Evolutionary conservation across 1,140 invertebrate genomes (phyloP).

Genomic region (Carposina sasakii): DNA sequence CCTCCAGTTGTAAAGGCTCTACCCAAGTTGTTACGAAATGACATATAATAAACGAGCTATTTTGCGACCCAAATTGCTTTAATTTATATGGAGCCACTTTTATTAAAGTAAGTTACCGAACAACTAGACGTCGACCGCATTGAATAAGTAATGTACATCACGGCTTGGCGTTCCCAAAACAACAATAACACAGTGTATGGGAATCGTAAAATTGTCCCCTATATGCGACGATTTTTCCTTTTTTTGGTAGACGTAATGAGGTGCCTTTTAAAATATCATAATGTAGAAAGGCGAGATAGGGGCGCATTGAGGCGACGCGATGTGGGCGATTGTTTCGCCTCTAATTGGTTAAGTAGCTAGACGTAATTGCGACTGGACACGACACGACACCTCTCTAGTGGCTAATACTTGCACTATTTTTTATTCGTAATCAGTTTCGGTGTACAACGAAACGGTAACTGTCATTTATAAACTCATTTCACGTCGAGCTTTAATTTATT

Average conservation of each 20-base stretch:
- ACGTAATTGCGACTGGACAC: slow-evolving; percentile 58
- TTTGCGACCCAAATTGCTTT: slow-evolving; percentile 31
- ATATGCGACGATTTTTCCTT: slow-evolving; percentile 50
- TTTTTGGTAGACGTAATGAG: slow-evolving; percentile 59
- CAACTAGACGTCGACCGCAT: slow-evolving; percentile 20
- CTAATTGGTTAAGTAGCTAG: slow-evolving; percentile 66
- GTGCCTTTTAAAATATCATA: slow-evolving; percentile 59
- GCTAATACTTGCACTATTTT: too few species aligned
- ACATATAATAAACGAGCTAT: slow-evolving; percentile 29
- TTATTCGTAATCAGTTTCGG: too few species aligned
- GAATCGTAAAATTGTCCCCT: slow-evolving; percentile 64
- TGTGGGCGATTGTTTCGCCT: slow-evolving; percentile 67
- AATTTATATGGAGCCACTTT: slow-evolving; percentile 31
- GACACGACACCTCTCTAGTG: slow-evolving; percentile 29
- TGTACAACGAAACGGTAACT: too few species aligned
- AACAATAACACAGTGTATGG: slow-evolving; percentile 49
- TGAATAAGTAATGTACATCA: slow-evolving; percentile 48
- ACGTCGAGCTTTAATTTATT: too few species aligned
- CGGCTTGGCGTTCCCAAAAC: slow-evolving; percentile 40
- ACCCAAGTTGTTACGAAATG: too few species aligned
- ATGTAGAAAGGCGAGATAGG: slow-evolving; percentile 53
- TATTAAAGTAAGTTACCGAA: slow-evolving; percentile 35
- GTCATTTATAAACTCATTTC: too few species aligned
- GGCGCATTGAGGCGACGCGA: slow-evolving; percentile 51
- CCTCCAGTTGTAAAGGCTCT: too few species aligned